Percentiles rank a stretch among this genome's conserved stretches.
Evolutionary conservation across 2,888 invertebrate genomes (phyloP).

Genomic region (Nipponacmea schrenckii): DNA sequence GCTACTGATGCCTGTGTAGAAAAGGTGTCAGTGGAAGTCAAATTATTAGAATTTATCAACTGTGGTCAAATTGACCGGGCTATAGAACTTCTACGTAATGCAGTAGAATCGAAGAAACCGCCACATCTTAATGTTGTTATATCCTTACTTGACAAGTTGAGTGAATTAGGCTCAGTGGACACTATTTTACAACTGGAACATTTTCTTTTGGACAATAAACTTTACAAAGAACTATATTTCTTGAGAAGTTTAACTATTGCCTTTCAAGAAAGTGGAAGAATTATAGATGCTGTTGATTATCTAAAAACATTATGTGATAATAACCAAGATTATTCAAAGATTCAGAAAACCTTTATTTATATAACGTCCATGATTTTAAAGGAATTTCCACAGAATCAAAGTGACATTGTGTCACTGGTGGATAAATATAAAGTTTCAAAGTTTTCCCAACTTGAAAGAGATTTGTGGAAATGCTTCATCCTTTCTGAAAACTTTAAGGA

Average conservation of each 20-base stretch:
- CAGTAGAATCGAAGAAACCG: slow-evolving; percentile 23
- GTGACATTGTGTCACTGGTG: slow-evolving; percentile 33
- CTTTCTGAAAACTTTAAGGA: slow-evolving; percentile 33
- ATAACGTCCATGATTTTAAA: slow-evolving; percentile 34
- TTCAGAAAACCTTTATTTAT: slow-evolving; percentile 37
- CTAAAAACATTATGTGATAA: slow-evolving; percentile 34
- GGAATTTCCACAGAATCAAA: slow-evolving; percentile 29
- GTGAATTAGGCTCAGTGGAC: slow-evolving; percentile 38
- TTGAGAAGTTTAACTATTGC: slow-evolving; percentile 35
- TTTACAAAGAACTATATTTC: slow-evolving; percentile 31
- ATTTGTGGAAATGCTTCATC: slow-evolving; percentile 39
- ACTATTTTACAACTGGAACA: slow-evolving; percentile 34
- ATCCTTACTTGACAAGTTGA: slow-evolving; percentile 36
- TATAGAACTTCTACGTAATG: slow-evolving; percentile 26
- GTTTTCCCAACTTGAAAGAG: slow-evolving; percentile 26
- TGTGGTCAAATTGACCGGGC: slow-evolving; percentile 39
- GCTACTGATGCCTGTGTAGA: slow-evolving; percentile 28
- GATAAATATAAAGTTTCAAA: slow-evolving; percentile 27
- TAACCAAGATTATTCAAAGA: slow-evolving; percentile 32
- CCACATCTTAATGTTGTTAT: slow-evolving; percentile 31
- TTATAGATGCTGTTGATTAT: slow-evolving; percentile 36
- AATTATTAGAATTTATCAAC: slow-evolving; percentile 32
- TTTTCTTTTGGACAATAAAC: slow-evolving; percentile 32
- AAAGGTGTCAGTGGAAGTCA: neutral
- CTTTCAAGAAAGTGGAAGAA: slow-evolving; percentile 39